A percentile compares a stretch with the other conserved stretches of the same genome.
phyloP scores from a whole-genome alignment of 2,113 vertebrate species.

The Amblyopsis rosae region DNA sequence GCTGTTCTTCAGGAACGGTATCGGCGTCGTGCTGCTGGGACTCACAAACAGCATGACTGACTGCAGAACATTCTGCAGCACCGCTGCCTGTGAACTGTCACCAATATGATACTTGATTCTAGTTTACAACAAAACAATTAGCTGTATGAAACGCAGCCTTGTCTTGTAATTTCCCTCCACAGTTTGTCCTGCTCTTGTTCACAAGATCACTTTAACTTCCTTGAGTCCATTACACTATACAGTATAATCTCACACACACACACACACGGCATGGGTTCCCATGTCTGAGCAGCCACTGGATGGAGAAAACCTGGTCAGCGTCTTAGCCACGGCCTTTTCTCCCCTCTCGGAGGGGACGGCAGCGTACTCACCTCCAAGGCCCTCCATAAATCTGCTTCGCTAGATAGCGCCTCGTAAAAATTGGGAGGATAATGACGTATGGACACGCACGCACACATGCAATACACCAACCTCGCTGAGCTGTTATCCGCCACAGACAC shows the following conservation, averaged over 20 bases:
- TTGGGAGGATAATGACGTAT: neutral
- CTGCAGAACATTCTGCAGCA: neutral
- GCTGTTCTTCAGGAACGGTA: slow-evolving; percentile 39
- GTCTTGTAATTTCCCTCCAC: neutral
- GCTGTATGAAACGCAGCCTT: neutral
- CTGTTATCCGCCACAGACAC: neutral
- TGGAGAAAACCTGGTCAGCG: slow-evolving; percentile 28
- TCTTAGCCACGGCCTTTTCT: slow-evolving; percentile 20
- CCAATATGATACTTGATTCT: neutral
- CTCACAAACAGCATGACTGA: neutral
- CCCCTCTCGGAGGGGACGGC: slow-evolving; percentile 20
- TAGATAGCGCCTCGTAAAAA: slow-evolving; percentile 36
- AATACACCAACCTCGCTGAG: neutral
- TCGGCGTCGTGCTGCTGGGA: slow-evolving; percentile 13
- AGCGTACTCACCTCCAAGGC: slow-evolving; percentile 1
- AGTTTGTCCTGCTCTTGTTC: slow-evolving; percentile 3
- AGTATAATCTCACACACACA: slow-evolving; percentile 37
- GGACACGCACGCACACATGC: neutral
- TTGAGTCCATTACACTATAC: slow-evolving; percentile 3
- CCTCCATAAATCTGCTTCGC: slow-evolving; percentile 48
- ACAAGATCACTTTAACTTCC: slow-evolving; percentile 3
- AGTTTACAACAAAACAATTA: neutral
- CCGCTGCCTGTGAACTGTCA: neutral
- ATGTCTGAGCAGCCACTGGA: slow-evolving; percentile 28
- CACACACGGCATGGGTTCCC: slow-evolving; percentile 36